phyloP scores from a whole-genome alignment of 2,888 invertebrate species.

The Siphonodentalium dalli region DNA sequence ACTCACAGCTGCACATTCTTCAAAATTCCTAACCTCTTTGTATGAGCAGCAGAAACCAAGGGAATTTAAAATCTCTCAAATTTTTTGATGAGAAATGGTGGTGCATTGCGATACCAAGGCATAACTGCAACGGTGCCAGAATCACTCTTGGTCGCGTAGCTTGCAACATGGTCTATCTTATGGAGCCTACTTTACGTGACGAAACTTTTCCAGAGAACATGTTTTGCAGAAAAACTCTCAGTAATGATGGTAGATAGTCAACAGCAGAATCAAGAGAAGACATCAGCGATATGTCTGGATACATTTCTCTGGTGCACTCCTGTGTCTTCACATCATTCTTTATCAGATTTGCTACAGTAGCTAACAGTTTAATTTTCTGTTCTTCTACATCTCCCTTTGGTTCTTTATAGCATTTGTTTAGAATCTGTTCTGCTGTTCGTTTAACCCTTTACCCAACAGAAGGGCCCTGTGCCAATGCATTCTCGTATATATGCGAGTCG shows the following conservation, averaged over 20 bases:
- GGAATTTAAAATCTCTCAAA: constrained; percentile 32
- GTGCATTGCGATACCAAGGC: constrained; percentile 36
- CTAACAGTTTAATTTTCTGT: constrained; percentile 15
- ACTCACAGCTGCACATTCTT: no score
- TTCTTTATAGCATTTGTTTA: constrained; percentile 3
- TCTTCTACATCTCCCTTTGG: constrained; percentile 7
- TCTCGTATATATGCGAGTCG: no score
- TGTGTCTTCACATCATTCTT: constrained; percentile 22
- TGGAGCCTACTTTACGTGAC: constrained; percentile 23
- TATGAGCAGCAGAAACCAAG: constrained; percentile 35
- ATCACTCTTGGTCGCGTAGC: constrained; percentile 29
- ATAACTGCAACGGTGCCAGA: constrained; percentile 35
- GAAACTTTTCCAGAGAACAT: constrained; percentile 23
- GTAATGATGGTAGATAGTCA: constrained; percentile 11
- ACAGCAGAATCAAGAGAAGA: not conserved
- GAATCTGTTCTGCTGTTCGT: constrained; percentile 14
- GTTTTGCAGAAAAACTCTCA: constrained; percentile 11
- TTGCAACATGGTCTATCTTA: constrained; percentile 38
- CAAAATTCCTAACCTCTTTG: constrained; percentile 28
- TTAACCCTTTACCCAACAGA: no score
- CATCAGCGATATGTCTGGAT: constrained; percentile 17
- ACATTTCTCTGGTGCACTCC: constrained; percentile 7
- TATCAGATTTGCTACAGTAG: constrained; percentile 26
- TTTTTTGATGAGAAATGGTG: constrained; percentile 34
- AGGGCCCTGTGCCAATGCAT: no score